Evolutionary conservation across 2,797 vertebrate genomes (phyloP).

Genomic region (Alca torda): DNA sequence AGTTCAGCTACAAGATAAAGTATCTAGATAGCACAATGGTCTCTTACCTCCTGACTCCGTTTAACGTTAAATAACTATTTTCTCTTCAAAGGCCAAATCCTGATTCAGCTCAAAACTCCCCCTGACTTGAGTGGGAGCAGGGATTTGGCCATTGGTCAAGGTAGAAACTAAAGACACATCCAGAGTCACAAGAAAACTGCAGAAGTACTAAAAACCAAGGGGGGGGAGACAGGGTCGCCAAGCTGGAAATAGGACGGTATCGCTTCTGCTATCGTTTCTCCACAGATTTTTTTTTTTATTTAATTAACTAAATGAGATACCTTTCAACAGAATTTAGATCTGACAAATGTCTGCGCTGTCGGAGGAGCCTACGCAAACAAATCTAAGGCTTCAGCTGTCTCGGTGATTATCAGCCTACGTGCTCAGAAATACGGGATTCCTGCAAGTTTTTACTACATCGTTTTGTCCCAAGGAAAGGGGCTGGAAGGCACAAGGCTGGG

Average conservation of each 20-base stretch:
- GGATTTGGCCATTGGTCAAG: background rate
- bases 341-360: conserved; percentile 2
- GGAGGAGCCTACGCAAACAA: background rate
- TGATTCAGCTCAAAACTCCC: background rate
- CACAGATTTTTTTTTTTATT: background rate
- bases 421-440: conserved; percentile 19
- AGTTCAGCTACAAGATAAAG: background rate
- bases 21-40: background rate
- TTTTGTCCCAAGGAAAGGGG: background rate
- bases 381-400: conserved; percentile 51
- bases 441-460: background rate
- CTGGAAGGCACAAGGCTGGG: conserved; percentile 24
- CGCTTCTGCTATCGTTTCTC: background rate
- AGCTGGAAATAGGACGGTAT: background rate
- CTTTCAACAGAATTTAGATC: conserved; percentile 41
- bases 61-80: background rate
- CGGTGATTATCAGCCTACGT: background rate
- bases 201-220: background rate
- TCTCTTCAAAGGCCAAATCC: background rate
- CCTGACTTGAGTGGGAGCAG: background rate
- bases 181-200: background rate
- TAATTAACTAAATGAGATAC: conserved; percentile 23
- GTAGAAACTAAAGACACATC: background rate
- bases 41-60: background rate
- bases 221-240: background rate